These are phyloP conservation scores for Percina caprodes DNA, from an alignment of 2,113 vertebrate species.

Conservation along the genomic window DNA sequence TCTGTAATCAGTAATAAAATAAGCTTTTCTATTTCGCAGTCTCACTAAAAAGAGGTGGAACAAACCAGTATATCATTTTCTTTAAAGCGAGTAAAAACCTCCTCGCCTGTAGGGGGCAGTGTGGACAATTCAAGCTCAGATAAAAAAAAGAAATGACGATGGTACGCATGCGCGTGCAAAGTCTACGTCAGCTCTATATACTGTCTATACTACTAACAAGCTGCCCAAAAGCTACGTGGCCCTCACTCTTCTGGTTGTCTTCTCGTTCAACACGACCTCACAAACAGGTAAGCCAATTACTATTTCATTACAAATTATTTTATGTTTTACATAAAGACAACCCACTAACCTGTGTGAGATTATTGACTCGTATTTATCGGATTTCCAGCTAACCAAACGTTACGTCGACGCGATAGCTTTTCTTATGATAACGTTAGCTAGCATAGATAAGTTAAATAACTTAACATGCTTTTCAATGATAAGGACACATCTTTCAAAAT, in stretches of 20 bases:
- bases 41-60: neutral
- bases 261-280: neutral
- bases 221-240: conserved; percentile 76
- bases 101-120: conserved; percentile 52
- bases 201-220: neutral
- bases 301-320: fast-evolving
- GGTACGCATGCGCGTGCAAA: conserved; percentile 72
- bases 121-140: neutral
- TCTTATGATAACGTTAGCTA: neutral
- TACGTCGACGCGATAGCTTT: conserved; percentile 16
- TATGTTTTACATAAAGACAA: neutral
- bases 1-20: too few relatives aligned
- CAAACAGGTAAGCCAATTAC: conserved; percentile 43
- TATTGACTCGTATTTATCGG: neutral
- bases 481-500: neutral
- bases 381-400: neutral
- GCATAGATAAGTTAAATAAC: neutral
- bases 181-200: conserved; percentile 81
- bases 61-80: neutral
- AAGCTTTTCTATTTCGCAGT: neutral
- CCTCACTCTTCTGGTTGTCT: conserved; percentile 2
- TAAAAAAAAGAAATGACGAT: fast-evolving
- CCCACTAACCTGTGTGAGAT: fast-evolving
- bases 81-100: neutral
- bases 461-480: neutral